Evolutionary conservation across 2,888 invertebrate genomes (phyloP), one percentile per base, ranked within the genome.

Genomic region (Dione juno): DNA sequence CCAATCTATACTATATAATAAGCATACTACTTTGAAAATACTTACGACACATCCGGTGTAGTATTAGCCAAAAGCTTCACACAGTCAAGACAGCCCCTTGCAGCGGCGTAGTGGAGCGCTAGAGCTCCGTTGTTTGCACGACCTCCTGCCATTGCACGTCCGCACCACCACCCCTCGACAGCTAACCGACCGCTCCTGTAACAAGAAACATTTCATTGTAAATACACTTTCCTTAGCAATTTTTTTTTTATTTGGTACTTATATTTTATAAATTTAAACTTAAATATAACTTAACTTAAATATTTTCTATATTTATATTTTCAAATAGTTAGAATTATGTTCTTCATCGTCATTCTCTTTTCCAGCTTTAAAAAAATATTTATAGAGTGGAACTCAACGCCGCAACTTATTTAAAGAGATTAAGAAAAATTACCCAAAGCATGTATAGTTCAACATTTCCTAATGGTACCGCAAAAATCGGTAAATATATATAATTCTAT

Each of bases 31-130:
- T 3, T 53, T 28, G 21, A 28, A 16, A 19, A 14, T 80, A 91
- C 92, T 90, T 74, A 97, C 97, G 96, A 96, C 82, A 96, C 95
- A 81, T 97, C 96, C 66, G 96, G 95, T 75, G 96, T 95, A 65
- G 97, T 95, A 86, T 96, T 96, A 48, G 97, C 95, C 57, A 97
- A 93, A 21, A 97, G 93, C 78, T 96, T 95, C 79, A 97, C 97
- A 87, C 97, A 97, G 88, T 97, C 97, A 78, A 97, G 93, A 85
- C 97, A 97, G 75, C 97, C 97, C 77, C 97, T 94, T 70, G 97
- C 97, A 41, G 97, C 96, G 14, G 97, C 97, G 89, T 97, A 97
- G 88, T 98, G 97, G 72, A 98, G 94, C 76, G 97, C 79, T 78
- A 97, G 93, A 73, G 97, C 97, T 77, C 96, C 96, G 86, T 95